phyloP scores from a whole-genome alignment of 2,113 vertebrate species.

The Dasyprocta punctata region DNA sequence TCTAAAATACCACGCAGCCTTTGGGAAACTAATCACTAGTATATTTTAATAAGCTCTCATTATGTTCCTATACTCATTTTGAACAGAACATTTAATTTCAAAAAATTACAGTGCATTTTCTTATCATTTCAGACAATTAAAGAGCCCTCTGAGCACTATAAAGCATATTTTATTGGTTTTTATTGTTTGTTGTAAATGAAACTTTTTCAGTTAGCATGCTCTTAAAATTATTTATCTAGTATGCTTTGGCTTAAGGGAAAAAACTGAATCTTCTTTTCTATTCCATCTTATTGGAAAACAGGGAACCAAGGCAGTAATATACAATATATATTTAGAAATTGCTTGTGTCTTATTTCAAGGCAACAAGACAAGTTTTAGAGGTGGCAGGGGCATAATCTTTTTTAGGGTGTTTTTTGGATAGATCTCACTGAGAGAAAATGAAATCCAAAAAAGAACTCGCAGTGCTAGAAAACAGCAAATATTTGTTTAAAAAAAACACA shows the following conservation, averaged over 20 bases:
- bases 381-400: constrained; percentile 28
- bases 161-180: constrained; percentile 17
- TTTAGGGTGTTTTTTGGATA: constrained; percentile 6
- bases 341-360: background rate
- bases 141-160: background rate
- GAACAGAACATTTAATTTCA: background rate
- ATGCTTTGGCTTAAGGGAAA: background rate
- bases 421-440: constrained; percentile 70
- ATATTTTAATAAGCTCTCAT: background rate
- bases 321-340: background rate
- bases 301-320: background rate
- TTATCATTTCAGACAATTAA: background rate
- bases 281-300: background rate
- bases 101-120: background rate
- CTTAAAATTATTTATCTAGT: constrained; percentile 25
- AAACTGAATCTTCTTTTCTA: background rate
- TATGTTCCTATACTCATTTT: background rate
- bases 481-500: constrained; percentile 72
- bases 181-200: constrained; percentile 19
- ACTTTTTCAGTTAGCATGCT: background rate
- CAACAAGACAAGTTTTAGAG: constrained; percentile 35
- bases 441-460: constrained; percentile 20
- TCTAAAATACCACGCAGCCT: background rate
- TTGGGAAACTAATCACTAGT: constrained; percentile 2
- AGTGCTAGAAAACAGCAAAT: constrained; percentile 56